Base-by-base conservation (phyloP, 2,888 invertebrate genomes). In the Anaspis maculata region DNA sequence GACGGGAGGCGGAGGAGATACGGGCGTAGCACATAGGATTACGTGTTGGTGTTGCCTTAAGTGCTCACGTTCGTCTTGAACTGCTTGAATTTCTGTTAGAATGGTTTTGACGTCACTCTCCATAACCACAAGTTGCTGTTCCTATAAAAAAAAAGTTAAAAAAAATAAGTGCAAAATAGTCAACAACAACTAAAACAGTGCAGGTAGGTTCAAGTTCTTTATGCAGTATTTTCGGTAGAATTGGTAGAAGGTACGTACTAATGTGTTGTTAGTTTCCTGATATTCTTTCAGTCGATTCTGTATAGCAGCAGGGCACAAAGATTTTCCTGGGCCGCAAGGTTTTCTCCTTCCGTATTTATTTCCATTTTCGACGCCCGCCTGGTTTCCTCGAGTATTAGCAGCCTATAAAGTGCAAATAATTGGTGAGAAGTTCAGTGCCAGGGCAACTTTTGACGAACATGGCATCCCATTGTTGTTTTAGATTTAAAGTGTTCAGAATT, bases 61-160 rank as follows among this genome's bases (percentile, higher is more conserved):
- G 40, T 70, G 69, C 43, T 69, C 60, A 27, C 70, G 54, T 46
- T 74, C 74, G 15, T 64, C 62, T 46, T 72, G 70, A 2, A 72
- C 68, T 13, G 66, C 64, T 3, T 62, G 45, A 44, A 74, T 47
- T 46, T 74, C 71, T 28, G 60, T 58, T 41, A 72, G 70, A 57
- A 80, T 71, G 15, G 67, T 66, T 6, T 67, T 67, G 0, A 80
- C 73, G 52, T 79, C 77, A 3, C 59, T 51, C 51, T 79, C 79
- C 59, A 81, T 71, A 3, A 65, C 69, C 7, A 62, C 63, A 6
- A 81, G 52, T 52, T 78, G 76, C 34, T 73, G 71, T 49, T 75
- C 77, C 79, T 79, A 45, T 6, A 52, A 33, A 25, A 26, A 32
- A 13, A 7, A 24, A 21, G 7, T 27, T 23, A 15, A 13, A 23